A percentile compares a stretch with the other conserved stretches of the same genome.
These are phyloP conservation scores for Pipistrellus nathusii DNA, from an alignment of 2,797 vertebrate genomes.

Conservation along the genomic window DNA sequence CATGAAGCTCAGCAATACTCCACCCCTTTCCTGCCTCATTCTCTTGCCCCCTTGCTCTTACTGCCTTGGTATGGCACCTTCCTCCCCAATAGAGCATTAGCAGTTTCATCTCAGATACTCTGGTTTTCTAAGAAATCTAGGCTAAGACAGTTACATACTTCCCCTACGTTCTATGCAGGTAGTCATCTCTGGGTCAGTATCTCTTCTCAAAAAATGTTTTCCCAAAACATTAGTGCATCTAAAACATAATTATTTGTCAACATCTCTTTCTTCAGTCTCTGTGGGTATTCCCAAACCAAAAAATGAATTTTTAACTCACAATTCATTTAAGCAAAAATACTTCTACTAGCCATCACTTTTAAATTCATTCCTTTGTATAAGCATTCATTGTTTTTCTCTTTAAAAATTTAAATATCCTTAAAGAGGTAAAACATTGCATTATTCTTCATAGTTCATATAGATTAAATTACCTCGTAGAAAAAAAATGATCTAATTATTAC, in stretches of 20 bases:
- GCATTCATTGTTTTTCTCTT: constrained; percentile 6
- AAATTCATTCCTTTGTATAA: background rate
- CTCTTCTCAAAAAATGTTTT: constrained; percentile 4
- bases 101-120: background rate
- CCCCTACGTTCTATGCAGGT: background rate
- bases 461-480: constrained; percentile 54
- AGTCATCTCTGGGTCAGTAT: background rate
- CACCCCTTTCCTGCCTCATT: background rate
- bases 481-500: background rate
- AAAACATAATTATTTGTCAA: constrained; percentile 15
- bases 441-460: constrained; percentile 3
- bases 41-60: background rate
- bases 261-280: constrained; percentile 27
- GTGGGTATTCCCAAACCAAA: background rate
- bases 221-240: background rate
- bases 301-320: constrained; percentile 33
- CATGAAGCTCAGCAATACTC: background rate
- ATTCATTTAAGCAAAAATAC: constrained; percentile 22
- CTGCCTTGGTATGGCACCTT: background rate
- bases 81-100: background rate
- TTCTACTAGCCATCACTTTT: background rate
- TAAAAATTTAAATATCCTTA: constrained; percentile 13
- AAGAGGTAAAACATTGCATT: background rate
- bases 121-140: constrained; percentile 41
- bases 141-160: background rate